These are phyloP conservation scores for Pteruthius melanotis DNA, from an alignment of 2,113 vertebrate genomes.

Conservation along the genomic window DNA sequence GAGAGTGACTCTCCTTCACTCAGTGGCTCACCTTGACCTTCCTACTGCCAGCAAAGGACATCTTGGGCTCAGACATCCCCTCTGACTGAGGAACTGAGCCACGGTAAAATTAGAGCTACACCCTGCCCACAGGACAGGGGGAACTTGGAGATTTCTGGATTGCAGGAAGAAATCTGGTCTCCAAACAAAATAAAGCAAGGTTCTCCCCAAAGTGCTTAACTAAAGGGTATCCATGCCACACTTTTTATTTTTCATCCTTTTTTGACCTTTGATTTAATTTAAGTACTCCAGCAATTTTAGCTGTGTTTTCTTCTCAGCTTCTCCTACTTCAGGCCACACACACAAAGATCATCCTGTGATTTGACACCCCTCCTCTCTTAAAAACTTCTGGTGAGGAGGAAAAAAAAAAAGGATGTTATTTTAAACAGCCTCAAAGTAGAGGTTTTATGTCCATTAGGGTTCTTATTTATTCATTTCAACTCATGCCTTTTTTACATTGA, in stretches of 20 bases:
- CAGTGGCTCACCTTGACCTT: neutral
- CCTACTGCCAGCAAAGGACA: neutral
- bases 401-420: conserved; percentile 23
- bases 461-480: conserved; percentile 26
- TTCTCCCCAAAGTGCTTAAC: conserved; percentile 51
- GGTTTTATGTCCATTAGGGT: neutral
- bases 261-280: conserved; percentile 42
- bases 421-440: conserved; percentile 43
- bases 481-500: conserved; percentile 40
- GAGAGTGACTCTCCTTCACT: neutral
- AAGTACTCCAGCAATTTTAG: conserved; percentile 48
- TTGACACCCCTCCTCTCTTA: conserved; percentile 9
- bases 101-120: neutral
- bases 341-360: conserved; percentile 34
- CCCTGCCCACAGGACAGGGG: neutral
- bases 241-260: conserved; percentile 48
- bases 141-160: neutral
- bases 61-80: neutral
- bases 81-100: neutral
- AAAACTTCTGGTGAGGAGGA: neutral
- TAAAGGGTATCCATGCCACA: conserved; percentile 29
- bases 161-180: conserved; percentile 2
- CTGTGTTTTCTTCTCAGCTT: conserved; percentile 41
- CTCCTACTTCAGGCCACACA: conserved; percentile 31
- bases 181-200: conserved; percentile 38